Conservation (phyloP, 2,113 vertebrate species). For the Corythornis cristatus region DNA sequence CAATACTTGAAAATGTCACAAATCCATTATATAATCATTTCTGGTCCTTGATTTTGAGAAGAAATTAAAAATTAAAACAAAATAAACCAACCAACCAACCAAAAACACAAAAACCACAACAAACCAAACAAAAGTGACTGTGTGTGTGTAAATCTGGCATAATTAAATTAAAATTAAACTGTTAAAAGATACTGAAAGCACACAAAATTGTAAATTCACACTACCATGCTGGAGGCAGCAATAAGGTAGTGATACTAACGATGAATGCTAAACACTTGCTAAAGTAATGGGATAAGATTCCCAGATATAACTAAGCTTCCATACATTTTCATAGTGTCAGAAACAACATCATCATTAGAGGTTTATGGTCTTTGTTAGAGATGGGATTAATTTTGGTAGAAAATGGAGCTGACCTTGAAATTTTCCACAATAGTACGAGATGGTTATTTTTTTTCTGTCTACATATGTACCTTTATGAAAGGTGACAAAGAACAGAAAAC, state of each 20-base stretch:
- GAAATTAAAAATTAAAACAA: background rate
- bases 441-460: background rate
- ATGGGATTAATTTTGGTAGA: background rate
- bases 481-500: background rate
- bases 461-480: background rate
- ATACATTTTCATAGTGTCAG: background rate
- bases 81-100: no score
- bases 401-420: conserved; percentile 6
- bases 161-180: background rate
- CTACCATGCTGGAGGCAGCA: background rate
- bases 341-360: background rate
- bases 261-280: background rate
- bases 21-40: background rate
- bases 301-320: background rate
- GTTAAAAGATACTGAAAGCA: background rate
- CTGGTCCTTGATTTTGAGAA: background rate
- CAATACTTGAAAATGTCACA: background rate
- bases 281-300: background rate
- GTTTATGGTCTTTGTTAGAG: background rate
- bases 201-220: background rate
- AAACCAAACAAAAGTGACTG: no score
- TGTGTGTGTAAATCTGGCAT: background rate
- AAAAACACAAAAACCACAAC: no score
- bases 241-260: background rate
- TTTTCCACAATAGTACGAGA: background rate